Conservation (phyloP, 2,888 invertebrate species). For the Eilema sororculum region DNA sequence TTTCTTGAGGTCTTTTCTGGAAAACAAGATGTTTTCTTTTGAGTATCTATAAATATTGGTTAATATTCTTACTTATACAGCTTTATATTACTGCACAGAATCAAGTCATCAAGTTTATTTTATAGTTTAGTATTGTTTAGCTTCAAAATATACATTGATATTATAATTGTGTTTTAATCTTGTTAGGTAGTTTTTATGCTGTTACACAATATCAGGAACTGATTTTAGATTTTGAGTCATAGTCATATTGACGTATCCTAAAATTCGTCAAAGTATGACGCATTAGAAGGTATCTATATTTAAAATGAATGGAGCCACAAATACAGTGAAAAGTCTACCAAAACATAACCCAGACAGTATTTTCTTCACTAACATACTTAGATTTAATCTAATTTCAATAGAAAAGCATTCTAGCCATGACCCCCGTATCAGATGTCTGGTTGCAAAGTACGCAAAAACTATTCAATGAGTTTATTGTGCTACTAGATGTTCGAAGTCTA, state of each 20-base stretch:
- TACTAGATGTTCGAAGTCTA: conserved; percentile 21
- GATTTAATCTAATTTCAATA: conserved; percentile 25
- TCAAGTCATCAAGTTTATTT: conserved; percentile 11
- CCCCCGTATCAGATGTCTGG: conserved; percentile 52
- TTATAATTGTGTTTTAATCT: too few species aligned
- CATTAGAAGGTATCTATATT: neutral
- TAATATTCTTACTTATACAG: neutral
- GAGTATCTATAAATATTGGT: conserved; percentile 7
- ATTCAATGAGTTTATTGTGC: conserved; percentile 43
- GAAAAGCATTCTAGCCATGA: conserved; percentile 36
- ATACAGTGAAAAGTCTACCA: conserved; percentile 7
- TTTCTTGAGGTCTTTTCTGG: neutral
- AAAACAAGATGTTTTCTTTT: neutral
- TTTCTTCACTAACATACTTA: conserved; percentile 2
- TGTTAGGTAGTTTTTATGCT: too few species aligned
- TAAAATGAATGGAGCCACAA: neutral
- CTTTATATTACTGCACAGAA: conserved; percentile 1
- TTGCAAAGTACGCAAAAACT: conserved; percentile 45
- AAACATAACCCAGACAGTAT: conserved; percentile 13
- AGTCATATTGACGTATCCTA: too few species aligned
- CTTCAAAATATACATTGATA: neutral
- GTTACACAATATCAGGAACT: too few species aligned
- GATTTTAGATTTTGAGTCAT: too few species aligned
- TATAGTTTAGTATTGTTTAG: neutral
- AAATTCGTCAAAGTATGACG: too few species aligned